Evolutionary conservation across 1,140 invertebrate species (phyloP).

Genomic region (Aradophagus sp.): DNA sequence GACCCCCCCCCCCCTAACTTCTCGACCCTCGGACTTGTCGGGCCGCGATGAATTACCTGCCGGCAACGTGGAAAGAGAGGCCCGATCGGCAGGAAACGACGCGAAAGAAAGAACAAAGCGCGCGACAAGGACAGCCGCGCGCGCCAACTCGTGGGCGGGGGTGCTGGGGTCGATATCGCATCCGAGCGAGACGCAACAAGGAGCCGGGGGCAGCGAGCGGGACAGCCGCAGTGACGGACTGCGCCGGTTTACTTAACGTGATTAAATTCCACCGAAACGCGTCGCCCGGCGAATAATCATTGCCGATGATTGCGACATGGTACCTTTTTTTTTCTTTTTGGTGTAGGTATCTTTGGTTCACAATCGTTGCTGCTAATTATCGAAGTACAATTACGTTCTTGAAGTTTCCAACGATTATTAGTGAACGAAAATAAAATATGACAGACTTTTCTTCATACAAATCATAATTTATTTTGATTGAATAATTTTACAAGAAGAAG

Average conservation of each 20-base stretch:
- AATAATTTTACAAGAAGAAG: too few relatives aligned
- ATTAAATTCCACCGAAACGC: slow-evolving; percentile 33
- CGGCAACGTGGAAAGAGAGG: slow-evolving; percentile 30
- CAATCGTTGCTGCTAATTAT: too few relatives aligned
- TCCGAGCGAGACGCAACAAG: too few relatives aligned
- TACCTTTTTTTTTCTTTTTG: background rate
- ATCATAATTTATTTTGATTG: too few relatives aligned
- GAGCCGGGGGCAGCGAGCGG: slow-evolving; percentile 12
- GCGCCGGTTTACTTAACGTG: slow-evolving; percentile 43
- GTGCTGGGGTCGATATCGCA: slow-evolving; percentile 43
- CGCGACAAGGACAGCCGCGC: slow-evolving; percentile 42
- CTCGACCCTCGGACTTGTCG: slow-evolving; percentile 21
- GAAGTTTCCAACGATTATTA: too few relatives aligned
- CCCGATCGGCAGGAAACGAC: slow-evolving; percentile 22
- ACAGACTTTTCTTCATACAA: too few relatives aligned
- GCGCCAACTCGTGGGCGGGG: slow-evolving; percentile 17
- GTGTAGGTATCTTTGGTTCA: too few relatives aligned
- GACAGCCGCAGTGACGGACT: slow-evolving; percentile 12
- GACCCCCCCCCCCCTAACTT: background rate
- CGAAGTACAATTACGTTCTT: too few relatives aligned
- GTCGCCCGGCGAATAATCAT: slow-evolving; percentile 16
- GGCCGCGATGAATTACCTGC: slow-evolving; percentile 48
- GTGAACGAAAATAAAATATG: too few relatives aligned
- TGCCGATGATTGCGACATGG: slow-evolving; percentile 4
- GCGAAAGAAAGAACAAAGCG: slow-evolving; percentile 49